Conservation (phyloP, 1,140 invertebrate genomes). For the Kradibia gibbosae region DNA sequence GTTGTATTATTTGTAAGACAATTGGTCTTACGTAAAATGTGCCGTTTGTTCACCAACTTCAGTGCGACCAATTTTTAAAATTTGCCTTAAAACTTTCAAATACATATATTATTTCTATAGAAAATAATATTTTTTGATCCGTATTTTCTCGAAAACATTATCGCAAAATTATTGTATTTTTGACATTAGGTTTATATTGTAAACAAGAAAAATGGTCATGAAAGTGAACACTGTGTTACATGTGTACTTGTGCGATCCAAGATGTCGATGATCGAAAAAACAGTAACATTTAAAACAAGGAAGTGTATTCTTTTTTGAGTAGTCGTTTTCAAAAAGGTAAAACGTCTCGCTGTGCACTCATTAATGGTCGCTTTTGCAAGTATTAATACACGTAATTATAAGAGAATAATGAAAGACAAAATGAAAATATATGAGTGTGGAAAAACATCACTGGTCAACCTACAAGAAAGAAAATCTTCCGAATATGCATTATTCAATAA, state of each 20-base stretch:
- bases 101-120: slow-evolving; percentile 22
- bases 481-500: slow-evolving; percentile 15
- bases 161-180: slow-evolving; percentile 11
- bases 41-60: slow-evolving; percentile 18
- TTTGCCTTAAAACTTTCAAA: slow-evolving; percentile 22
- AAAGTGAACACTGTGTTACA: slow-evolving; percentile 7
- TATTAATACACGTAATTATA: neutral
- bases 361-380: neutral
- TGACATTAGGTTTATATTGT: neutral
- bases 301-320: neutral
- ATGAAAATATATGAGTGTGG: neutral
- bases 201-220: neutral
- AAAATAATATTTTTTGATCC: slow-evolving; percentile 19
- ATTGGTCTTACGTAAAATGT: slow-evolving; percentile 42
- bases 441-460: slow-evolving; percentile 22
- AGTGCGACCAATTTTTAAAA: slow-evolving; percentile 34
- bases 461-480: slow-evolving; percentile 25
- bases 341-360: neutral
- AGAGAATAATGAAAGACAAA: neutral
- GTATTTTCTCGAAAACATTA: slow-evolving; percentile 8
- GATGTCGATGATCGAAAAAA: neutral
- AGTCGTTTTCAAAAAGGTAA: neutral
- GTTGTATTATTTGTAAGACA: slow-evolving; percentile 56
- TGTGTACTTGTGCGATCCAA: slow-evolving; percentile 25
- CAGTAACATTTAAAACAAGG: neutral